Conservation (phyloP, 2,888 invertebrate genomes). For the Chorisops tibialis region DNA sequence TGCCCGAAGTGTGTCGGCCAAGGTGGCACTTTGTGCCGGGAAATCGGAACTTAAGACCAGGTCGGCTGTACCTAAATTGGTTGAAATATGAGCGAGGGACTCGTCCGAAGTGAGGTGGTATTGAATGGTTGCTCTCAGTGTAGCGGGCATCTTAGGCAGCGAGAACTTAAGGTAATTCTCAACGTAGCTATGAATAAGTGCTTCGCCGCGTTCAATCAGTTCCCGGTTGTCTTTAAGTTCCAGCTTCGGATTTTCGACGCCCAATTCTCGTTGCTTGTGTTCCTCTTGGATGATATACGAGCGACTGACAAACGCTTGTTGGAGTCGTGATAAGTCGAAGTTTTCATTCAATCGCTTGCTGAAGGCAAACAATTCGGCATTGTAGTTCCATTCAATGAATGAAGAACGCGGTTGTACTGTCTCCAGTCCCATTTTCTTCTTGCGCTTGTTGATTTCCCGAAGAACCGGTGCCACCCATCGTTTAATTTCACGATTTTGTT, state of each 20-base stretch:
- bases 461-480: slow-evolving; percentile 71
- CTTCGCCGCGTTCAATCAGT: slow-evolving; percentile 65
- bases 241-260: slow-evolving; percentile 59
- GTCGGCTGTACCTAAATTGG: slow-evolving; percentile 77
- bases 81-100: slow-evolving; percentile 68
- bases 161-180: slow-evolving; percentile 65
- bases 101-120: slow-evolving; percentile 64
- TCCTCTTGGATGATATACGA: slow-evolving; percentile 74
- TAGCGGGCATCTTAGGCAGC: slow-evolving; percentile 70
- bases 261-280: slow-evolving; percentile 64
- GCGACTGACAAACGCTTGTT: slow-evolving; percentile 74
- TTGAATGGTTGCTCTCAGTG: slow-evolving; percentile 67
- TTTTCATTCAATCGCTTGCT: slow-evolving; percentile 79
- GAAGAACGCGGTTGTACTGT: slow-evolving; percentile 56
- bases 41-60: slow-evolving; percentile 74
- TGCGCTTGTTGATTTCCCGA: slow-evolving; percentile 59
- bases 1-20: slow-evolving; percentile 75
- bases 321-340: slow-evolving; percentile 67
- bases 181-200: slow-evolving; percentile 64
- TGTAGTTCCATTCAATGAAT: slow-evolving; percentile 83
- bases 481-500: slow-evolving; percentile 39
- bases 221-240: slow-evolving; percentile 65
- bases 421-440: slow-evolving; percentile 60
- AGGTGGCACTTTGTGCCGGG: slow-evolving; percentile 57
- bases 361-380: slow-evolving; percentile 85